Percentiles rank a stretch among this genome's conserved stretches.
phyloP scores from a whole-genome alignment of 2,113 vertebrate genomes.

The Lagenorhynchus albirostris region DNA sequence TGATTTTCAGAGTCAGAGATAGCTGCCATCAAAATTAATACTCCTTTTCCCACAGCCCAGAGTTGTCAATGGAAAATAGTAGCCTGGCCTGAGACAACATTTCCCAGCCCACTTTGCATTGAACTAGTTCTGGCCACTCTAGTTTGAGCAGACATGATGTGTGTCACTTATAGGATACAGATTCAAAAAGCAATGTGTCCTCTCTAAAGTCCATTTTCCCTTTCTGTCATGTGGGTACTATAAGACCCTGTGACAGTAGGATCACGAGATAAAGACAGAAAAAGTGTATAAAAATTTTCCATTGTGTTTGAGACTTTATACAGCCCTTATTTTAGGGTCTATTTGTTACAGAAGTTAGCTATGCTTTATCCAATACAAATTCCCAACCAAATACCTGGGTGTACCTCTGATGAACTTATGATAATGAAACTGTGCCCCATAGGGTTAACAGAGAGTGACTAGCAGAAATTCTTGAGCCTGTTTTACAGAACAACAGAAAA shows the following conservation, averaged over 20 bases:
- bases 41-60: background rate
- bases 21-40: background rate
- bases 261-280: background rate
- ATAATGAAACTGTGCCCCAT: background rate
- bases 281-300: background rate
- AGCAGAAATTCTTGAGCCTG: background rate
- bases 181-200: background rate
- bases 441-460: background rate
- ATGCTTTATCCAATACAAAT: background rate
- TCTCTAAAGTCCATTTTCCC: background rate
- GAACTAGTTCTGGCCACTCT: background rate
- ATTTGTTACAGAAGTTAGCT: background rate
- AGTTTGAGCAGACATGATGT: background rate
- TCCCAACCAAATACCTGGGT: background rate
- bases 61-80: background rate
- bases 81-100: background rate
- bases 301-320: background rate
- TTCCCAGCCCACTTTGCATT: background rate
- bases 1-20: background rate
- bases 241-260: background rate
- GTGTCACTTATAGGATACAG: background rate
- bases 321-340: background rate
- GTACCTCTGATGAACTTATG: background rate
- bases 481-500: background rate
- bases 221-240: background rate